phyloP scores from a whole-genome alignment of 2,888 invertebrate genomes.

The Prosapia bicincta region DNA sequence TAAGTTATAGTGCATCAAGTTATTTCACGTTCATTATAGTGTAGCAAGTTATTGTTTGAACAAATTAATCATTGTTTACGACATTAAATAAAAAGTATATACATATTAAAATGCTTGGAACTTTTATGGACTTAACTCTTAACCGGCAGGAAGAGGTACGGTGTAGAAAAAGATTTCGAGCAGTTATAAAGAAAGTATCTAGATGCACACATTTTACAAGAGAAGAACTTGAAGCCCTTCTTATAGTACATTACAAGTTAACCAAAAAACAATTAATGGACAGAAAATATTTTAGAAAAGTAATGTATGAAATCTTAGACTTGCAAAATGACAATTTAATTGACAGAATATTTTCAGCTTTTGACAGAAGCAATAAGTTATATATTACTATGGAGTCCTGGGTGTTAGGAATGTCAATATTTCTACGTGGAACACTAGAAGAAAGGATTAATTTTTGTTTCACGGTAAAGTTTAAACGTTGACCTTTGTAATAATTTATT shows the following conservation, averaged over 20 bases:
- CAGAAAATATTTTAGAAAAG: slow-evolving; percentile 16
- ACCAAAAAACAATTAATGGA: slow-evolving; percentile 21
- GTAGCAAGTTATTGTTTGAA: no score
- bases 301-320: slow-evolving; percentile 14
- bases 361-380: slow-evolving; percentile 16
- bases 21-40: no score
- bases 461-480: no score
- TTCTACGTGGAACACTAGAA: slow-evolving; percentile 11
- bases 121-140: slow-evolving; percentile 9
- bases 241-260: slow-evolving; percentile 23
- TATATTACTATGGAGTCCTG: slow-evolving; percentile 19
- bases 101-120: not conserved
- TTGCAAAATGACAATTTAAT: slow-evolving; percentile 19
- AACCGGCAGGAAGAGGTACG: slow-evolving; percentile 16
- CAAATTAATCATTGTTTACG: no score
- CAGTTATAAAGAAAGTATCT: not conserved
- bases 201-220: slow-evolving; percentile 11
- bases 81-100: no score
- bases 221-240: slow-evolving; percentile 15
- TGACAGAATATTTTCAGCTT: slow-evolving; percentile 22
- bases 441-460: slow-evolving; percentile 21
- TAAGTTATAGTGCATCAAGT: no score
- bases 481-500: no score
- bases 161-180: slow-evolving; percentile 16
- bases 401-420: slow-evolving; percentile 19